Conservation (phyloP, 2,888 invertebrate genomes). For the Hirtodrosophila histrioides region DNA sequence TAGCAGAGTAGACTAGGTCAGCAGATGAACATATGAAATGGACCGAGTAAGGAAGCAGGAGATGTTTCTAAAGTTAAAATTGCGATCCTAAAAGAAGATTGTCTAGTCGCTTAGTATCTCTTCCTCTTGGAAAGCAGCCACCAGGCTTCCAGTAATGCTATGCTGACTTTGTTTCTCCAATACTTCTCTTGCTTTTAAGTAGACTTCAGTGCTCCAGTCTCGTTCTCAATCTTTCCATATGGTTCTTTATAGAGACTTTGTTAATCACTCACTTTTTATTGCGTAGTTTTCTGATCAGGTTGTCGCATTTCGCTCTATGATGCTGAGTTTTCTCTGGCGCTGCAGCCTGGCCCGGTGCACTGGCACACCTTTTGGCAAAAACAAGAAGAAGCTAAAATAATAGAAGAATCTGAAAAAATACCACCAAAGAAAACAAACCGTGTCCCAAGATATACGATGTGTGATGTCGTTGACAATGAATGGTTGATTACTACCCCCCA, state of each 20-base stretch:
- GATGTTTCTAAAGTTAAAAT: conserved; percentile 3
- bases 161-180: too few relatives aligned
- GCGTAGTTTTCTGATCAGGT: too few relatives aligned
- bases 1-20: conserved; percentile 18
- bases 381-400: conserved; percentile 8
- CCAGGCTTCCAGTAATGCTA: too few relatives aligned
- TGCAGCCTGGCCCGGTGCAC: conserved; percentile 53
- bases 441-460: conserved; percentile 78
- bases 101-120: too few relatives aligned
- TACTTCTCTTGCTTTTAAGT: too few relatives aligned
- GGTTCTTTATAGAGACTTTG: too few relatives aligned
- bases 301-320: too few relatives aligned
- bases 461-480: conserved; percentile 83
- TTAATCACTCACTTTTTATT: too few relatives aligned
- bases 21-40: conserved; percentile 44
- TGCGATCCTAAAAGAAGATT: too few relatives aligned
- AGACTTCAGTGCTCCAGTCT: too few relatives aligned
- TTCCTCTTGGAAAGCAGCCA: too few relatives aligned
- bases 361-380: conserved; percentile 48
- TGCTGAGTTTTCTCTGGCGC: background rate
- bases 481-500: conserved; percentile 68
- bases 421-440: conserved; percentile 61
- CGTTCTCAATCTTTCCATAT: too few relatives aligned
- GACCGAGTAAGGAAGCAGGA: conserved; percentile 21
- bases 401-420: conserved; percentile 34